phyloP scores from a whole-genome alignment of 2,888 invertebrate genomes.

The Eupithecia subumbrata region DNA sequence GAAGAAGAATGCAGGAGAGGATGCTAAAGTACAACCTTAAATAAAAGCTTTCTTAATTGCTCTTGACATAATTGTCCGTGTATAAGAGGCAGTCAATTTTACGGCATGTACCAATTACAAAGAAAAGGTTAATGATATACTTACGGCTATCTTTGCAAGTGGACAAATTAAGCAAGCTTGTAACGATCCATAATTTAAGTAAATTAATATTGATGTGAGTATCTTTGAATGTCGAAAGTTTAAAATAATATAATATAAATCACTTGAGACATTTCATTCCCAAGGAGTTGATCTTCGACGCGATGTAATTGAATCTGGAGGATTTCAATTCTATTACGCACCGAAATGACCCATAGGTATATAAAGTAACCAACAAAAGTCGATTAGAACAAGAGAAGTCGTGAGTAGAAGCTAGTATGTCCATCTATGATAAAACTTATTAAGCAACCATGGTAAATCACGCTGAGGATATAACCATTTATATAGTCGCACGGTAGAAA shows the following conservation, averaged over 20 bases:
- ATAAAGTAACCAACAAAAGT: neutral
- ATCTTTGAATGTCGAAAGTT: neutral
- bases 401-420: conserved; percentile 2
- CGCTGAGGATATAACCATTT: conserved; percentile 31
- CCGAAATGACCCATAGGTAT: neutral
- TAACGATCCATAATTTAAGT: conserved; percentile 22
- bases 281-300: neutral
- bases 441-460: conserved; percentile 29
- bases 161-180: conserved; percentile 16
- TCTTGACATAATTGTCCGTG: neutral
- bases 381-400: neutral
- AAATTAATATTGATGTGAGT: conserved; percentile 10
- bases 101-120: conserved; percentile 9
- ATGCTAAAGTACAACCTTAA: neutral
- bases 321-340: neutral
- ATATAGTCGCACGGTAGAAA: conserved; percentile 30
- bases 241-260: neutral
- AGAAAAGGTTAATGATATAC: conserved; percentile 22
- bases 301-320: neutral
- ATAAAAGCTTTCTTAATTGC: neutral
- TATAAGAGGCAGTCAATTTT: neutral
- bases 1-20: neutral
- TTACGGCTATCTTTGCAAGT: conserved; percentile 14
- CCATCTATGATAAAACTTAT: conserved; percentile 6
- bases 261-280: neutral